These are phyloP conservation scores for Catotricha subobsoleta DNA, from an alignment of 2,888 invertebrate genomes.

Conservation along the genomic window DNA sequence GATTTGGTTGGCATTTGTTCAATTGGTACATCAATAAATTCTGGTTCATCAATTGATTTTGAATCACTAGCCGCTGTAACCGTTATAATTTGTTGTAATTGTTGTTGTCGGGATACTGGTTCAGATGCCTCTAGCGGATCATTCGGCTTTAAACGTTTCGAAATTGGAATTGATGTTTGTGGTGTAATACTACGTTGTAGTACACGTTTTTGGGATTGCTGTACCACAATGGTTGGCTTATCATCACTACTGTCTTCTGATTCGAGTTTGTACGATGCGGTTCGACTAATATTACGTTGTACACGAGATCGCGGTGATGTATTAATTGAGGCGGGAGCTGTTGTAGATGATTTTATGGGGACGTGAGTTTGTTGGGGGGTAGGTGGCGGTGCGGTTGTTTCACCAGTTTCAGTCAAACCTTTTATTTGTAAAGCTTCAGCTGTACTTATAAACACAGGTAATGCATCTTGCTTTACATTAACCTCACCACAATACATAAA, in stretches of 20 bases:
- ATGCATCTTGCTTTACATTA: slow-evolving; percentile 52
- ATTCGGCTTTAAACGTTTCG: slow-evolving; percentile 24
- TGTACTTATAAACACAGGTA: slow-evolving; percentile 52
- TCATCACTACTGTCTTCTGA: slow-evolving; percentile 44
- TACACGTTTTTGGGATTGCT: slow-evolving; percentile 22
- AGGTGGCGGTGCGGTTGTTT: slow-evolving; percentile 40
- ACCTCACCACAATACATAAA: slow-evolving; percentile 57
- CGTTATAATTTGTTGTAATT: slow-evolving; percentile 30
- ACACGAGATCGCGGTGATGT: slow-evolving; percentile 18
- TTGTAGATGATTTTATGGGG: slow-evolving; percentile 41
- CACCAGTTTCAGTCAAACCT: slow-evolving; percentile 44
- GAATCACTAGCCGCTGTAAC: slow-evolving; percentile 26
- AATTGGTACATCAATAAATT: slow-evolving; percentile 30
- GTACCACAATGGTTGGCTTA: slow-evolving; percentile 32
- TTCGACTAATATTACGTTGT: slow-evolving; percentile 20
- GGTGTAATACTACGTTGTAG: slow-evolving; percentile 23
- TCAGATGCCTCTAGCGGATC: slow-evolving; percentile 41
- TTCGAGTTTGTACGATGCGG: slow-evolving; percentile 37
- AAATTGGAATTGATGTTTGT: slow-evolving; percentile 13
- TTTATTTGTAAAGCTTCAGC: slow-evolving; percentile 54
- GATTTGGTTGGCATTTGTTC: slow-evolving; percentile 40
- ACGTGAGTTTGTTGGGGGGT: slow-evolving; percentile 1
- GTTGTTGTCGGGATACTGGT: slow-evolving; percentile 37
- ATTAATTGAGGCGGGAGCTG: slow-evolving; percentile 29
- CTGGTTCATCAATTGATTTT: slow-evolving; percentile 20